Conservation (phyloP, 2,797 vertebrate species). For the Brachyalestes nurse region DNA sequence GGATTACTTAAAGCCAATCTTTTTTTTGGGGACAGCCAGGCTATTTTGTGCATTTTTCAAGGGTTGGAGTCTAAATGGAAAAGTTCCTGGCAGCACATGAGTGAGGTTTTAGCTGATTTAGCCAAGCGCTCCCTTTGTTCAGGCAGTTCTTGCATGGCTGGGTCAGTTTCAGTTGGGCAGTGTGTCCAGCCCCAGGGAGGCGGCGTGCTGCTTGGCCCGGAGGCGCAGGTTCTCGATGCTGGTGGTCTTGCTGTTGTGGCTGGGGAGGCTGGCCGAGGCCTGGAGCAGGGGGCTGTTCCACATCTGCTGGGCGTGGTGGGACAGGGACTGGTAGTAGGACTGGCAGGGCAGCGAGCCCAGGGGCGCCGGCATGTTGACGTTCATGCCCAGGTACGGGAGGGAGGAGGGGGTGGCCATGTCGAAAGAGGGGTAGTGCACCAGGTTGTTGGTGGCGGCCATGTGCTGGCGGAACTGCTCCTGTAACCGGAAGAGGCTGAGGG, state of each 20-base stretch:
- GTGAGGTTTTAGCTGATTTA: neutral
- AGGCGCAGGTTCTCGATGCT: slow-evolving; percentile 96
- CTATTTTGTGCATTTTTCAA: slow-evolving; percentile 15
- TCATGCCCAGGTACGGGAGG: slow-evolving; percentile 95
- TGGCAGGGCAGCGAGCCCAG: slow-evolving; percentile 94
- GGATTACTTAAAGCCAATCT: neutral
- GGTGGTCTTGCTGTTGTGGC: slow-evolving; percentile 98
- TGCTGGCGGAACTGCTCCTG: slow-evolving; percentile 99
- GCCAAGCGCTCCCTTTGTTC: slow-evolving; percentile 15
- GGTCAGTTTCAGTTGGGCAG: slow-evolving; percentile 87
- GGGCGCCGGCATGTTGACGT: slow-evolving; percentile 91
- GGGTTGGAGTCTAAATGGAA: neutral
- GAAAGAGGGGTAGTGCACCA: slow-evolving; percentile 96
- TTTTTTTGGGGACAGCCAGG: neutral
- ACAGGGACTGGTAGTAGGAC: slow-evolving; percentile 97
- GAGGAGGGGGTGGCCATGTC: slow-evolving; percentile 89
- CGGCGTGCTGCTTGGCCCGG: slow-evolving; percentile 94
- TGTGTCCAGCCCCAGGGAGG: slow-evolving; percentile 94
- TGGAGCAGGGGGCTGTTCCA: slow-evolving; percentile 95
- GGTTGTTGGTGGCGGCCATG: slow-evolving; percentile 97
- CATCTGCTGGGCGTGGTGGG: slow-evolving; percentile 92
- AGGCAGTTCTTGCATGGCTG: slow-evolving; percentile 17
- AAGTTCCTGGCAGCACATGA: slow-evolving; percentile 21
- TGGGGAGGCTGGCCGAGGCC: slow-evolving; percentile 80
- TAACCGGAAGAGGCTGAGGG: slow-evolving; percentile 95